Evolutionary conservation across 2,797 vertebrate genomes (phyloP).

Genomic region (Coreius guichenoti): DNA sequence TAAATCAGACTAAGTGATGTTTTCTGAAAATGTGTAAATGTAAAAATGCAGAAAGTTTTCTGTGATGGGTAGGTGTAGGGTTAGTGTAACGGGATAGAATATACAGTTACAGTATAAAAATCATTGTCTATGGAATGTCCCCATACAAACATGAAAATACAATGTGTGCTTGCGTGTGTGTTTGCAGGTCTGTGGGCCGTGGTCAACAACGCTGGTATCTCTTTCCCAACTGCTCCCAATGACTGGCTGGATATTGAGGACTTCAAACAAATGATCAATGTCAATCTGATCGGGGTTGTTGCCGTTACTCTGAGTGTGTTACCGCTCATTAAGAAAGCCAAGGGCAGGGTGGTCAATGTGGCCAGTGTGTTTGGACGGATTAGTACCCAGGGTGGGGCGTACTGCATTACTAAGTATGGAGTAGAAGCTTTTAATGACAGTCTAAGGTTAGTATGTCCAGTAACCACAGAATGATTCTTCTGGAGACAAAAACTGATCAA

Average conservation of each 20-base stretch:
- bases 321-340: constrained; percentile 68
- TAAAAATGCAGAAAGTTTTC: too few species aligned
- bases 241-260: constrained; percentile 68
- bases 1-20: too few species aligned
- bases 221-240: constrained; percentile 58
- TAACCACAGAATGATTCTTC: background rate
- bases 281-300: constrained; percentile 67
- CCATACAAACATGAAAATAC: too few species aligned
- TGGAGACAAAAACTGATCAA: background rate
- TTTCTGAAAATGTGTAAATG: too few species aligned
- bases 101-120: too few species aligned
- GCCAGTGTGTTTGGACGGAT: constrained; percentile 68
- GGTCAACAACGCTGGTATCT: constrained; percentile 68
- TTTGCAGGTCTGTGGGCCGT: constrained; percentile 69
- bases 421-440: constrained; percentile 70
- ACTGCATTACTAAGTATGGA: constrained; percentile 67
- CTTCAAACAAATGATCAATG: constrained; percentile 62
- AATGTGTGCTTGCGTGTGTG: constrained; percentile 16
- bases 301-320: constrained; percentile 65
- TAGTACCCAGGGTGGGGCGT: constrained; percentile 59
- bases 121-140: too few species aligned
- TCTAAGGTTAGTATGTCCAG: constrained; percentile 60
- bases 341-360: constrained; percentile 69
- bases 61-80: too few species aligned
- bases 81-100: too few species aligned